These are phyloP conservation scores for Coregonus clupeaformis DNA, from an alignment of 2,113 vertebrate genomes.

Conservation along the genomic window DNA sequence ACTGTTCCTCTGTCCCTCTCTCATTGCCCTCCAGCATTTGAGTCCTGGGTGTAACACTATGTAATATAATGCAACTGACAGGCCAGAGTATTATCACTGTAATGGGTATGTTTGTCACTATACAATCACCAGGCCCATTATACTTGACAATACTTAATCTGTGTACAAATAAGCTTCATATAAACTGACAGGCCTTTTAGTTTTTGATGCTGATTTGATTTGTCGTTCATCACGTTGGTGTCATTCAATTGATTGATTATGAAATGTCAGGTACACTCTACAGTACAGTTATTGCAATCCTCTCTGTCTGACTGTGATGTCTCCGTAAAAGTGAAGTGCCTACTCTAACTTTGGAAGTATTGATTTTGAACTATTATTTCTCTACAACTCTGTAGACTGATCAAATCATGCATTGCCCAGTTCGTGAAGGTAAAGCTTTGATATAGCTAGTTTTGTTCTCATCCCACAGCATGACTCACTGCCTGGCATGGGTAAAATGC, in stretches of 20 bases:
- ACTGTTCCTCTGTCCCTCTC: constrained; percentile 1
- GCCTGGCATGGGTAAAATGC: not conserved
- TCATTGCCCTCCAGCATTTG: constrained; percentile 4
- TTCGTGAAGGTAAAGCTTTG: constrained; percentile 7
- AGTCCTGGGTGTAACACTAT: constrained; percentile 19
- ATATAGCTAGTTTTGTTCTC: constrained; percentile 16
- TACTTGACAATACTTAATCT: constrained; percentile 6
- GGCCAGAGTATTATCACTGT: constrained; percentile 44
- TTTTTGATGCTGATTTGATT: constrained; percentile 11
- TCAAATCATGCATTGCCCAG: not conserved
- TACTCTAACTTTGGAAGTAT: not conserved
- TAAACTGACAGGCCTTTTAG: constrained; percentile 6
- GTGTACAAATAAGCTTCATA: constrained; percentile 25
- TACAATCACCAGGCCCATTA: constrained; percentile 33
- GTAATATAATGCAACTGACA: constrained; percentile 34
- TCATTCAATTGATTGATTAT: not conserved
- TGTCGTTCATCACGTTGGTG: constrained; percentile 15
- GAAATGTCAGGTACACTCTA: too few relatives aligned
- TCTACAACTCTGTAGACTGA: not conserved
- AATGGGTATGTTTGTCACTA: constrained; percentile 44
- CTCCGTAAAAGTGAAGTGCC: too few relatives aligned
- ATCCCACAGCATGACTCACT: constrained; percentile 2
- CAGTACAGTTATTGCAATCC: not conserved
- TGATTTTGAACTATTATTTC: not conserved
- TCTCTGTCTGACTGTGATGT: too few relatives aligned